Evolutionary conservation across 1,140 invertebrate species (phyloP).

Genomic region (Musca domestica): DNA sequence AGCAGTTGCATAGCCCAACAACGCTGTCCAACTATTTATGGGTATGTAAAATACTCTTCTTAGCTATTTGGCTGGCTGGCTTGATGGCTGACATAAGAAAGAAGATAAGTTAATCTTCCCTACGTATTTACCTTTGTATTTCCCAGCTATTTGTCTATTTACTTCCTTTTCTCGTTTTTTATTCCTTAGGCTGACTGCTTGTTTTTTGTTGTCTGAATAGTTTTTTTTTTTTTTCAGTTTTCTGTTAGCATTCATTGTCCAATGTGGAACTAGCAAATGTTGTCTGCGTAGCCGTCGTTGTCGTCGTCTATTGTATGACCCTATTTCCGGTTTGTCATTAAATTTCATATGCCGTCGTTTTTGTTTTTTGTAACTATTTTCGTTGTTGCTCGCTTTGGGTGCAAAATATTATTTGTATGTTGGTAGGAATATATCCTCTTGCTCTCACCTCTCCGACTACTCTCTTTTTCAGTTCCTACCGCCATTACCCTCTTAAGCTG

Average conservation of each 20-base stretch:
- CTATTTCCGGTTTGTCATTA: constrained; percentile 12
- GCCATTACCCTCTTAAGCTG: no score
- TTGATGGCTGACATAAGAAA: neutral
- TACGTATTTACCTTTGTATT: neutral
- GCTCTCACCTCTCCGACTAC: no score
- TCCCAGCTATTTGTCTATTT: constrained; percentile 7
- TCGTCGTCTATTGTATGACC: constrained; percentile 10
- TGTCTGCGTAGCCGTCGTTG: neutral
- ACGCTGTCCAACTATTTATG: no score
- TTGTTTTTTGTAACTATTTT: neutral
- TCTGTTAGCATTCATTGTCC: neutral
- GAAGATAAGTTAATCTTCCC: constrained; percentile 12
- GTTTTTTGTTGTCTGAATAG: neutral
- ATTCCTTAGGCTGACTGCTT: neutral
- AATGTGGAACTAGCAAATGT: no score
- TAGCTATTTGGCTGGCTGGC: no score
- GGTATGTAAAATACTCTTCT: no score
- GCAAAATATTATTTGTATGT: no score
- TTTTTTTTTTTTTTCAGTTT: neutral
- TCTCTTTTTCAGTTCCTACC: no score
- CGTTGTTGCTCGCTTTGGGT: neutral
- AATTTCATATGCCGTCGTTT: constrained; percentile 5
- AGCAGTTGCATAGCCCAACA: no score
- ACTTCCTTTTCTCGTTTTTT: constrained; percentile 12
- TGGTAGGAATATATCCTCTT: no score